Conservation (phyloP, 2,888 invertebrate genomes). For the Philopedon plagiatum region DNA sequence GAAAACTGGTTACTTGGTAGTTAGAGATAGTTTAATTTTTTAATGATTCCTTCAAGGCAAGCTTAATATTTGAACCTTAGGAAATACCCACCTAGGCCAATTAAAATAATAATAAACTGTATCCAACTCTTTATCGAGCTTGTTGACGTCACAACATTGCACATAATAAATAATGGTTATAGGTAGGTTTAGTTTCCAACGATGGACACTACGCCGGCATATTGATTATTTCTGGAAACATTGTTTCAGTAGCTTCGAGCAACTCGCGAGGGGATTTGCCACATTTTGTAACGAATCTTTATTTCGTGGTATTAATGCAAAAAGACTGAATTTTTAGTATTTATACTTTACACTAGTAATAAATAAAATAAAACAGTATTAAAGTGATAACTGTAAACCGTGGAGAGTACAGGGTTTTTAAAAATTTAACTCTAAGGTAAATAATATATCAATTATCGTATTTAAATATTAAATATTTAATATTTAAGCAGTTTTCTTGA, state of each 20-base stretch:
- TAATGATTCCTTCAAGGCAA: no score
- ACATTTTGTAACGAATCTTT: not conserved
- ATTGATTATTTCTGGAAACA: conserved; percentile 47
- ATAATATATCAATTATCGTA: no score
- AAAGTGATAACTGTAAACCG: no score
- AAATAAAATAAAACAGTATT: no score
- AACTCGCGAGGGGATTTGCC: not conserved
- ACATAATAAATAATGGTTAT: not conserved
- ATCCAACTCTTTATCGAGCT: not conserved
- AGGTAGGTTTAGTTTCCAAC: conserved; percentile 6
- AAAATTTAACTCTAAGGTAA: no score
- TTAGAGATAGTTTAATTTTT: no score
- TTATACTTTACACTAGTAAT: no score
- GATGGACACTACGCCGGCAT: conserved; percentile 18
- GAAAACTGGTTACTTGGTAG: no score
- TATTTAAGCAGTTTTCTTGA: no score
- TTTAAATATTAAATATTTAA: no score
- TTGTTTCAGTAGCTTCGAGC: conserved; percentile 22
- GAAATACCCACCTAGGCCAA: not conserved
- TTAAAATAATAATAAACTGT: not conserved
- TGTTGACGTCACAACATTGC: conserved; percentile 22
- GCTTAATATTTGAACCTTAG: not conserved
- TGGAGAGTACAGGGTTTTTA: no score
- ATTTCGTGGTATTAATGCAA: not conserved
- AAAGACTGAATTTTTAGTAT: not conserved